These are phyloP conservation scores for Bagarius yarrelli DNA, from an alignment of 2,113 vertebrate species.

Conservation along the genomic window DNA sequence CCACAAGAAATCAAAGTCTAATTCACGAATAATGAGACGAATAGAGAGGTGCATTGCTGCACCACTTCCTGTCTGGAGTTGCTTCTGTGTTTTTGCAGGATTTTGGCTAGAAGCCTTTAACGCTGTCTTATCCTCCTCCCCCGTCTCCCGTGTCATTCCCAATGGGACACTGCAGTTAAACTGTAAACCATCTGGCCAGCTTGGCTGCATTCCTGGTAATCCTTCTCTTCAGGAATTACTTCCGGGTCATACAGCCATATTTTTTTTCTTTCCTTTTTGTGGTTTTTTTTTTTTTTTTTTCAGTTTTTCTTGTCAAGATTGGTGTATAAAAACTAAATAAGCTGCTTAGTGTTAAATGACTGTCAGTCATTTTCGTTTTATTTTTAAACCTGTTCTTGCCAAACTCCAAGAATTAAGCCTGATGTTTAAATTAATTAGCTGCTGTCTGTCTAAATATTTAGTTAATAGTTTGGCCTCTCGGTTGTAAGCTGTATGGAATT, in stretches of 20 bases:
- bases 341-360: not conserved
- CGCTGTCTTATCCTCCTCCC: conserved; percentile 17
- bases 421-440: conserved; percentile 11
- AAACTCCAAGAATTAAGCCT: not conserved
- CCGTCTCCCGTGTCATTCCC: conserved; percentile 47
- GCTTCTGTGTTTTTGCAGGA: conserved; percentile 52
- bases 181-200: conserved; percentile 65
- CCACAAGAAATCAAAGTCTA: not conserved
- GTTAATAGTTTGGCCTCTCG: not conserved
- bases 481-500: not conserved
- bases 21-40: not conserved
- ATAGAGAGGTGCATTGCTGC: conserved; percentile 27
- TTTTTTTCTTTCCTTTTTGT: conserved; percentile 31
- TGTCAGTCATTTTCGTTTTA: conserved; percentile 39
- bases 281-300: conserved; percentile 1
- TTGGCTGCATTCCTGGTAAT: conserved; percentile 67
- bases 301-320: not conserved
- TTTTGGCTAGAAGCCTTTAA: conserved; percentile 43
- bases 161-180: conserved; percentile 60
- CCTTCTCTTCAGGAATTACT: conserved; percentile 66
- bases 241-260: conserved; percentile 66
- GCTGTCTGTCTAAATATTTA: conserved; percentile 31
- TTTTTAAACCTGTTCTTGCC: not conserved
- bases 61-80: conserved; percentile 31
- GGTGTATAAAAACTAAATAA: not conserved